Percentiles rank a stretch among this genome's conserved stretches.
These are phyloP conservation scores for Crocodylus rhombifer DNA, from an alignment of 2,797 vertebrate species.

Conservation along the genomic window DNA sequence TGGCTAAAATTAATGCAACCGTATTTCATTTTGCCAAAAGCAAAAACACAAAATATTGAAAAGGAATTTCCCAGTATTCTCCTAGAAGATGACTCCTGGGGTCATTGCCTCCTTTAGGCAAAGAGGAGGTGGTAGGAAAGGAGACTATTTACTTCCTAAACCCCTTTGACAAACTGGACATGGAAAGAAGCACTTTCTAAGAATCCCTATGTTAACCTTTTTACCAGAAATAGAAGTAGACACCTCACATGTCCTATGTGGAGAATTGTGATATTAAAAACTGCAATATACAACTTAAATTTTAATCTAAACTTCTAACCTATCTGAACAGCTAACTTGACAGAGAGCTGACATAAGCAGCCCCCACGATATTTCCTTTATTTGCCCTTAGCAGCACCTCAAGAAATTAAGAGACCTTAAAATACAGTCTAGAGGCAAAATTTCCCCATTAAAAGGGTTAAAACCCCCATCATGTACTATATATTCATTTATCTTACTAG, in stretches of 20 bases:
- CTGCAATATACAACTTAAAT: background rate
- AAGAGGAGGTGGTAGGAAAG: background rate
- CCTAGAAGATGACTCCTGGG: background rate
- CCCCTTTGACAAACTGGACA: background rate
- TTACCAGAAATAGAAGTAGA: slow-evolving; percentile 8
- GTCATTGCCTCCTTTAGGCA: background rate
- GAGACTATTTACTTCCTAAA: background rate
- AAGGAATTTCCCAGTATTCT: slow-evolving; percentile 1
- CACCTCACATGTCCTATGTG: background rate
- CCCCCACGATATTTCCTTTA: background rate
- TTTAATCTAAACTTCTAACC: background rate
- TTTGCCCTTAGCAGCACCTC: background rate
- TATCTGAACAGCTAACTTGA: background rate
- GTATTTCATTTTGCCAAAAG: background rate
- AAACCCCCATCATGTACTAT: background rate
- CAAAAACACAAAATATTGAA: background rate
- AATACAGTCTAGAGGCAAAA: background rate
- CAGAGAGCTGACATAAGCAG: background rate
- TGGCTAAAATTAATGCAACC: background rate
- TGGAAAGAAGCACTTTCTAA: background rate
- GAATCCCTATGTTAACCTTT: background rate
- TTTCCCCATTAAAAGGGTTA: background rate
- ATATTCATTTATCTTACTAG: background rate
- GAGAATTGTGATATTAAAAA: background rate
- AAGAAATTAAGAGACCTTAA: background rate